Evolutionary conservation across 2,113 vertebrate species (phyloP).

Genomic region (Carassius auratus): DNA sequence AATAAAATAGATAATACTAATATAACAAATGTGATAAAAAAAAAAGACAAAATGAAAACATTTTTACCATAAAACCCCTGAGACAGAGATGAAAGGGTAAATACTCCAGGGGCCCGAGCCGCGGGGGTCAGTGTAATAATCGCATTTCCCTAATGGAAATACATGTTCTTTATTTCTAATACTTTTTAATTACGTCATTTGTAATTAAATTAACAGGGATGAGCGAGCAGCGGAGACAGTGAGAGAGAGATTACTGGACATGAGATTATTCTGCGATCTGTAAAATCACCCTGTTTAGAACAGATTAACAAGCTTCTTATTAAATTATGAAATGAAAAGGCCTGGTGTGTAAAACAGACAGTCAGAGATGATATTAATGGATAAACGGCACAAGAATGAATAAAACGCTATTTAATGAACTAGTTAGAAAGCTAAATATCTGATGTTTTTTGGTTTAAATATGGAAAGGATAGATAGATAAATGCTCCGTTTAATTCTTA

Average conservation of each 20-base stretch:
- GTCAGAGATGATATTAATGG: slow-evolving; percentile 56
- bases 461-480: too few relatives aligned
- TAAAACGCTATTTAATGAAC: slow-evolving; percentile 35
- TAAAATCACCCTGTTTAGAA: background rate
- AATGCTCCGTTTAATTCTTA: too few relatives aligned
- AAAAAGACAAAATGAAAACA: too few relatives aligned
- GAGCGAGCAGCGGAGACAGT: slow-evolving; percentile 24
- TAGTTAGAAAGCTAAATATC: background rate
- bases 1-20: too few relatives aligned
- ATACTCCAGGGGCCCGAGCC: slow-evolving; percentile 5
- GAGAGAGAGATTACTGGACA: slow-evolving; percentile 38
- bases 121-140: slow-evolving; percentile 37
- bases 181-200: slow-evolving; percentile 73
- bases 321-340: slow-evolving; percentile 40
- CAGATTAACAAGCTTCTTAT: slow-evolving; percentile 30
- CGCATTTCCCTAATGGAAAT: slow-evolving; percentile 62
- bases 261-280: slow-evolving; percentile 11
- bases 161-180: slow-evolving; percentile 68
- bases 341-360: slow-evolving; percentile 9
- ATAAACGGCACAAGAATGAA: slow-evolving; percentile 52
- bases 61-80: background rate
- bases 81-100: background rate
- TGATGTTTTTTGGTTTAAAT: background rate
- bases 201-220: slow-evolving; percentile 76
- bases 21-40: too few relatives aligned